A percentile compares a stretch with the other conserved stretches of the same genome.
phyloP scores from a whole-genome alignment of 2,888 invertebrate species.

The Heliconius charithonia region DNA sequence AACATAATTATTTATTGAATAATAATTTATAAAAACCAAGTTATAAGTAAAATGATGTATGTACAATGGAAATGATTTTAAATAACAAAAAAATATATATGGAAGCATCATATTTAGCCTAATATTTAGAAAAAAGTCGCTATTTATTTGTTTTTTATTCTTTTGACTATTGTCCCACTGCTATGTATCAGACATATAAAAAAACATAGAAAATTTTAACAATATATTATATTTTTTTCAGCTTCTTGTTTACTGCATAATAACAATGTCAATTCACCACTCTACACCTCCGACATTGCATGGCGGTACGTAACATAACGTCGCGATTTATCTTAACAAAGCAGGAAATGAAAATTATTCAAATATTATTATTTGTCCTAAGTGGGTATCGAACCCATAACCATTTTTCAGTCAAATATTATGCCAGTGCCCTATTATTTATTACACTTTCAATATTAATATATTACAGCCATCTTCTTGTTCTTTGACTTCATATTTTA shows the following conservation, averaged over 20 bases:
- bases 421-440: background rate
- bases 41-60: background rate
- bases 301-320: background rate
- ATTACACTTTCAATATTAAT: constrained; percentile 66
- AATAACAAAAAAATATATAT: background rate
- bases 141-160: background rate
- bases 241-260: too few species aligned
- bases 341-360: too few species aligned
- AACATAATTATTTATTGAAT: background rate
- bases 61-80: background rate
- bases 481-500: constrained; percentile 70
- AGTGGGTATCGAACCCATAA: background rate
- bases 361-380: background rate
- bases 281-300: background rate
- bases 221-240: too few species aligned
- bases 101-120: constrained; percentile 3
- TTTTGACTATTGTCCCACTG: background rate
- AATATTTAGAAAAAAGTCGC: background rate
- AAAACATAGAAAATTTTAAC: too few species aligned
- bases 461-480: constrained; percentile 75
- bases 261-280: too few species aligned
- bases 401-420: background rate
- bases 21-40: background rate
- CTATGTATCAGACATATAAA: background rate
- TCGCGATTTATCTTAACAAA: background rate